Evolutionary conservation across 2,888 invertebrate genomes (phyloP), one percentile per base, ranked within the genome.

Genomic region (Plagodis dolabraria): DNA sequence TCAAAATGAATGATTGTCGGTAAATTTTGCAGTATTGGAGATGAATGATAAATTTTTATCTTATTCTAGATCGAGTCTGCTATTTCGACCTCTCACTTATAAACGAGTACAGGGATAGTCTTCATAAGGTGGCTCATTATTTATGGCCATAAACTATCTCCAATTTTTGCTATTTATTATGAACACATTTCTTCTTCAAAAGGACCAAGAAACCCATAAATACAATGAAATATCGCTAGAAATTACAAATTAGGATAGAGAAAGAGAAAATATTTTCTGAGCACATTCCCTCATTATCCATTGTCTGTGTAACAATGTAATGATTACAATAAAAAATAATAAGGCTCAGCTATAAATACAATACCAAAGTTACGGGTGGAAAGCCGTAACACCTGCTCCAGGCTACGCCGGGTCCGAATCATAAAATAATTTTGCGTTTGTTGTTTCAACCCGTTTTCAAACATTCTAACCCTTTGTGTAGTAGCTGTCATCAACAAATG

Each of bases 401-500:
- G 47, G 67, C 44, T 68, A 64, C 65, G 63, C 53, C 51, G 33
- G 53, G 64, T 58, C 59, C 57, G 36, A 64, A 60, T 67, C 67
- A 66, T 69, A 69, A 75, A 70, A 69, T 66, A 57, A 63, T 71
- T 71, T 74, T 70, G 59, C 60, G 51, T 60, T 69, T 70, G 65
- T 66, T 67, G 65, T 62, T 63, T 49, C 50, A 35, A 62, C 57
- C 60, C 61, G 48, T 58, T 53, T 59, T 50, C 54, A 59, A 59
- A 7, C 36, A 5, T 40, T 40, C 5, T 10, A 40, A 40, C 65
- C 62, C 64, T 65, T 67, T 65, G 43, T 60, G 63, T 22, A 64
- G 54, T 67, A 57, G 59, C 69, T 61, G 69, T 57, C 67, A 65
- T 60, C 57, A 62, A 60, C 57, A 69, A 60, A 60, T 52, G 53